Evolutionary conservation across 2,888 invertebrate species (phyloP).

Genomic region (Orchesella flavescens): DNA sequence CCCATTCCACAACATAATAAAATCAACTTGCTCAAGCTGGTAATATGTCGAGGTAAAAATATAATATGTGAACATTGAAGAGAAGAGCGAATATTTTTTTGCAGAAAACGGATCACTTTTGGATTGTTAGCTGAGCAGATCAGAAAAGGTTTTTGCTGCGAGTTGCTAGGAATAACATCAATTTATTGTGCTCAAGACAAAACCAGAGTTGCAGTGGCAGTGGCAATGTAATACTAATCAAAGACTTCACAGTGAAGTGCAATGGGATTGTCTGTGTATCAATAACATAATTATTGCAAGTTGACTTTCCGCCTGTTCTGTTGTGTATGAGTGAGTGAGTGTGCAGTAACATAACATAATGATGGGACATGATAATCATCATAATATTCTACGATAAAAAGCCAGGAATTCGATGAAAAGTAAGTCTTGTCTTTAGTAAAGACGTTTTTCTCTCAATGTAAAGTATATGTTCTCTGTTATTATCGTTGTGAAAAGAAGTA

Average conservation of each 20-base stretch:
- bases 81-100: too few relatives aligned
- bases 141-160: too few relatives aligned
- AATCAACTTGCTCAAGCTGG: neutral
- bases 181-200: too few relatives aligned
- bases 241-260: too few relatives aligned
- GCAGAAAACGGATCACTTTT: too few relatives aligned
- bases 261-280: too few relatives aligned
- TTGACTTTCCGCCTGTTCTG: too few relatives aligned
- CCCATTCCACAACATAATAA: slow-evolving; percentile 8
- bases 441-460: neutral
- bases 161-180: too few relatives aligned
- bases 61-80: neutral
- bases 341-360: neutral
- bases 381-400: neutral
- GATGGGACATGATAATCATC: slow-evolving; percentile 12
- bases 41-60: slow-evolving; percentile 1
- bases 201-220: too few relatives aligned
- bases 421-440: neutral
- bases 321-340: too few relatives aligned
- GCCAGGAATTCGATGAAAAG: neutral
- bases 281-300: too few relatives aligned
- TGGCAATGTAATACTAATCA: too few relatives aligned
- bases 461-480: neutral
- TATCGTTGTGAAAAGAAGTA: slow-evolving; percentile 15
- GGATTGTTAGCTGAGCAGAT: neutral